phyloP scores from a whole-genome alignment of 2,113 vertebrate species.

The Labeo rohita region DNA sequence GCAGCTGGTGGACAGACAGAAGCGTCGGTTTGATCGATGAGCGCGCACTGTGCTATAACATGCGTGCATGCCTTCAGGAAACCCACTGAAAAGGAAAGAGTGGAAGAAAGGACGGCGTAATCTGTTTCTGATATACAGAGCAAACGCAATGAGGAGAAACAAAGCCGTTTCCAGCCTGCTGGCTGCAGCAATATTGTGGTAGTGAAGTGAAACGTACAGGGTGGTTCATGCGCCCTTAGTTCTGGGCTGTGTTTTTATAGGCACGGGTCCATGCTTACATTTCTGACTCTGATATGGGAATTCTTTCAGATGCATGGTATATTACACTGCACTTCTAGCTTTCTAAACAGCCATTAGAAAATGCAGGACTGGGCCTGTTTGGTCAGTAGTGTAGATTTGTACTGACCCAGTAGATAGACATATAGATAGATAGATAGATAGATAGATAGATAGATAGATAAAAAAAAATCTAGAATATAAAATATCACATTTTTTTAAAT shows the following conservation, averaged over 20 bases:
- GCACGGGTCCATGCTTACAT: slow-evolving; percentile 10
- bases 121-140: slow-evolving; percentile 57
- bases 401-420: background rate
- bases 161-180: slow-evolving; percentile 15
- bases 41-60: slow-evolving; percentile 37
- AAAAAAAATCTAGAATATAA: too few relatives aligned
- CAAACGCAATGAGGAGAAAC: slow-evolving; percentile 37
- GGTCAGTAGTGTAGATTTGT: background rate
- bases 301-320: background rate
- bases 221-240: background rate
- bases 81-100: background rate
- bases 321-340: background rate
- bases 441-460: too few relatives aligned
- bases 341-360: background rate
- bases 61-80: slow-evolving; percentile 31
- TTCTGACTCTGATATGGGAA: background rate
- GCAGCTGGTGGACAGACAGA: slow-evolving; percentile 13
- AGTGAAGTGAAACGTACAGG: background rate
- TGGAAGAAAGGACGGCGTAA: slow-evolving; percentile 36
- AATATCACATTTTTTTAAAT: too few relatives aligned
- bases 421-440: too few relatives aligned
- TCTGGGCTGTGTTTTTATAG: background rate
- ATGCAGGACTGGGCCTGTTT: background rate
- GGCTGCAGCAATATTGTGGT: slow-evolving; percentile 30
- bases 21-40: slow-evolving; percentile 50